Base-by-base conservation (phyloP, 2,113 vertebrate genomes). In the Balaeniceps rex region DNA sequence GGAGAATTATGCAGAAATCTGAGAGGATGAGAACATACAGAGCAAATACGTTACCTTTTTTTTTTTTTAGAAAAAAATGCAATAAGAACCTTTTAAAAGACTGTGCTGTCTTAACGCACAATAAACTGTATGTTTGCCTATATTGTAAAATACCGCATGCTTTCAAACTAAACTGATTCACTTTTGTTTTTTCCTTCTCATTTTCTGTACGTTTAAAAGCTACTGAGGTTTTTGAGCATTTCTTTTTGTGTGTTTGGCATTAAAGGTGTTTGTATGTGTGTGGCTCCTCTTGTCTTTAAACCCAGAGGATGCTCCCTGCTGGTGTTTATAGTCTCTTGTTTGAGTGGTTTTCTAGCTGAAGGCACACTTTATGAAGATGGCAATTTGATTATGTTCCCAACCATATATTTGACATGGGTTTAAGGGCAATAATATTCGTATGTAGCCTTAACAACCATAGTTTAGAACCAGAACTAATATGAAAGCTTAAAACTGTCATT, bases 1-100 rank as follows among this genome's bases (percentile, higher is more conserved):
- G 66, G 49, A 47, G 75, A 96, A 92, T 97, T 96, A 88, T 82
- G 87, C 64, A 15, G 74, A 88, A 97, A 70, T 94, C 90, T 74
- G 94, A 96, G 94, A 90, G 87, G 87, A 95, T 97, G 54, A 91
- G 91, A 87, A 81, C 42, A 51, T 54, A 80, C 36, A 93, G 58
- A 75, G 68, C 54, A 55, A 90, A 68, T 63, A 64, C 16, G 19
- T 72, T 94, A 63, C 66, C 58, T 89, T 87, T 10, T 79, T 38
- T 86, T 40, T 85, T 42, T 82, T 87, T 65, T 11, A 29, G 52
- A 34, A 11, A 57, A 79, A 79, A 83, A 69, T 4, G 12, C 55
- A 75, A 34, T 78, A 79, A 66, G 71, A 75, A 7, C 23, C 31
- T 75, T 81, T 76, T 29, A 71, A 72, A 66, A 66, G 80, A 34